Evolutionary conservation across 1,140 invertebrate genomes (phyloP).

Genomic region (Brachionus rubens): DNA sequence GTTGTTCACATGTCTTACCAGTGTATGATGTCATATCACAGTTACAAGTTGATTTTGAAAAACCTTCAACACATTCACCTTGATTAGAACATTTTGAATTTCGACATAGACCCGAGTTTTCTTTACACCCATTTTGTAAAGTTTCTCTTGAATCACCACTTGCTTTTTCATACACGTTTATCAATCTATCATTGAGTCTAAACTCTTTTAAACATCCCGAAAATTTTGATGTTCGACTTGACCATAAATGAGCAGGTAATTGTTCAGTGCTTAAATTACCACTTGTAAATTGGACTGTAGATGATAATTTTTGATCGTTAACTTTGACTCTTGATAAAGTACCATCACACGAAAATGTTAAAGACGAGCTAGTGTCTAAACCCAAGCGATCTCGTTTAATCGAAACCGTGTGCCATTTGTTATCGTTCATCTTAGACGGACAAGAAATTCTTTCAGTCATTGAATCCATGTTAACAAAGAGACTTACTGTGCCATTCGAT

Average conservation of each 20-base stretch:
- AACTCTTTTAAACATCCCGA: slow-evolving; percentile 5
- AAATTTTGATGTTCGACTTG: neutral
- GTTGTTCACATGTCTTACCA: slow-evolving; percentile 11
- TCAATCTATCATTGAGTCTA: neutral
- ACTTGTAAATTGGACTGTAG: slow-evolving; percentile 27
- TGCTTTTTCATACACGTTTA: slow-evolving; percentile 1
- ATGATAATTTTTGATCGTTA: slow-evolving; percentile 4
- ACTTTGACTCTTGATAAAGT: neutral
- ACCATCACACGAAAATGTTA: neutral
- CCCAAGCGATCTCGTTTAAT: slow-evolving; percentile 28
- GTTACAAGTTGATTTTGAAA: neutral
- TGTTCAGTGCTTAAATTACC: slow-evolving; percentile 7
- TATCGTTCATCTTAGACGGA: slow-evolving; percentile 3
- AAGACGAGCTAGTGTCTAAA: neutral
- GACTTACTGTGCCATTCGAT: neutral
- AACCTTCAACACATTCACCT: slow-evolving; percentile 37
- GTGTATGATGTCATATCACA: slow-evolving; percentile 14
- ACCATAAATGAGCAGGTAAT: slow-evolving; percentile 10
- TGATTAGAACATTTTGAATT: neutral
- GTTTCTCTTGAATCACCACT: neutral
- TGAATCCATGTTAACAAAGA: neutral
- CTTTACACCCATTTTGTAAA: neutral
- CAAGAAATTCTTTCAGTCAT: neutral
- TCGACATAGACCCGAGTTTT: neutral
- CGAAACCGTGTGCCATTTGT: slow-evolving; percentile 22